phyloP scores from a whole-genome alignment of 2,888 invertebrate genomes.

The Chrysotoxum bicinctum region DNA sequence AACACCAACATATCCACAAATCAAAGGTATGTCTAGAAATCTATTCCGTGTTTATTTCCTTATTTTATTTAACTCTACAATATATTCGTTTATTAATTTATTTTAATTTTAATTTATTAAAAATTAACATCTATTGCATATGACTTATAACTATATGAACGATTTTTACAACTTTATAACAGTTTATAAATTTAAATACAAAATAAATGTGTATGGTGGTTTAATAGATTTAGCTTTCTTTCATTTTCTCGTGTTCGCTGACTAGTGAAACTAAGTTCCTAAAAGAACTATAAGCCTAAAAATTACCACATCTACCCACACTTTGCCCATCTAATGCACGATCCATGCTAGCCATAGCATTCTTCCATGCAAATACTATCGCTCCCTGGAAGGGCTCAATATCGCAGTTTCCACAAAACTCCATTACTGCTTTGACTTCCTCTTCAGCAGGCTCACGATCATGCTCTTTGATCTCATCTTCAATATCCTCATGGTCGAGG shows the following conservation, averaged over 20 bases:
- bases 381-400: slow-evolving; percentile 91
- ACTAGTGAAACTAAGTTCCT: slow-evolving; percentile 65
- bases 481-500: slow-evolving; percentile 72
- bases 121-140: background rate
- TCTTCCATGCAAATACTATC: slow-evolving; percentile 89
- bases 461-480: slow-evolving; percentile 83
- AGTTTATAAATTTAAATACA: background rate
- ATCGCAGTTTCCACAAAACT: slow-evolving; percentile 89
- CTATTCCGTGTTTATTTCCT: background rate
- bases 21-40: slow-evolving; percentile 88
- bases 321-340: slow-evolving; percentile 80
- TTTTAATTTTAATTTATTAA: background rate
- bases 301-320: slow-evolving; percentile 80
- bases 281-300: slow-evolving; percentile 74
- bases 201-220: slow-evolving; percentile 19
- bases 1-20: slow-evolving; percentile 96
- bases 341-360: slow-evolving; percentile 79
- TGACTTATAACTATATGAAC: slow-evolving; percentile 2
- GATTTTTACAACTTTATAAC: slow-evolving; percentile 5
- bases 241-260: slow-evolving; percentile 46
- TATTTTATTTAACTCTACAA: background rate
- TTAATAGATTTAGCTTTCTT: slow-evolving; percentile 8
- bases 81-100: background rate
- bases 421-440: slow-evolving; percentile 91
- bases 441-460: slow-evolving; percentile 92